Base-by-base conservation (phyloP, 2,888 invertebrate species). In the Fabriciana adippe region DNA sequence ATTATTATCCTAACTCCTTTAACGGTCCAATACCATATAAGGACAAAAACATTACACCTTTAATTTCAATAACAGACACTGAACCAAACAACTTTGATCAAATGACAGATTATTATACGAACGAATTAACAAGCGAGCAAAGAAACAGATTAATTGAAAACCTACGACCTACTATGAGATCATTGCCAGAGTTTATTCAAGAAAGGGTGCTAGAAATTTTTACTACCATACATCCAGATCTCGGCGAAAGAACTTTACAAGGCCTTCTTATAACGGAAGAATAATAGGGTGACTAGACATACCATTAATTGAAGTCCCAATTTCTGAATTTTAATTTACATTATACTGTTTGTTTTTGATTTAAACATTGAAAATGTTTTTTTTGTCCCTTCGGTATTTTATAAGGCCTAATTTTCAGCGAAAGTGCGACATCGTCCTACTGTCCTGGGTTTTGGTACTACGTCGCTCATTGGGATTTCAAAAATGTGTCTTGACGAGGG, bases 1-100 rank as follows among this genome's bases (percentile, higher is more conserved):
- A 99, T 87, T 99, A 99, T 83, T 97, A 94, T 88, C 99, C 99
- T 0, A 99, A 99, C 90, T 97, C 98, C 72, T 99, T 98, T 84
- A 92, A 94, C 72, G 99, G 98, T 0, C 97, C 98, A 0, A 93
- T 94, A 71, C 94, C 94, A 53, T 94, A 94, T 75, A 90, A 94
- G 31, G 91, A 94, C 4, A 95, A 94, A n/a, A 92, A 92, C 69
- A 82, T 84, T 54, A 81, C 93, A 14, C 82, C 93, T 26, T 0
- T 94, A 6, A 87, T 93, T 51, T 94, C 94, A 80, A 82, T 88
- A 26, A 84, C 94, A 8, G 88, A 94, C 72, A 98, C 97, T 14
- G 96, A 97, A 78, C 95, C 96, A 3, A 97, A 98, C 81, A 98
- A 99, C 85, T 98, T 95, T 84, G 94, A 95, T 3, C 99, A 99